phyloP scores from a whole-genome alignment of 2,113 vertebrate species.

The Malaclemys terrapin region DNA sequence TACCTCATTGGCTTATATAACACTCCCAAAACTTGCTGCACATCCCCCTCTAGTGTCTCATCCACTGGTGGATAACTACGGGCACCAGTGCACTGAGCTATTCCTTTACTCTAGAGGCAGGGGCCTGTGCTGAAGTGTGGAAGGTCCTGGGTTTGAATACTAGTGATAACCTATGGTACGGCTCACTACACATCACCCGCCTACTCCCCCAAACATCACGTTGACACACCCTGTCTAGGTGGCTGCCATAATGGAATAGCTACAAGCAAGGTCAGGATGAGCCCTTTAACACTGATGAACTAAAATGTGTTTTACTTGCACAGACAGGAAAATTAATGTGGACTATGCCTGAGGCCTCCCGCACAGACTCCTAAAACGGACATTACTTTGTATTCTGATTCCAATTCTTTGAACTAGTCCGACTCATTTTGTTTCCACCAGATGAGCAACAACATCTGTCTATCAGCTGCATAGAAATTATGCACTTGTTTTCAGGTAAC shows the following conservation, averaged over 20 bases:
- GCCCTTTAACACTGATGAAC: constrained; percentile 15
- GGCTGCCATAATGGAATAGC: not conserved
- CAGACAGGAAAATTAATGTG: constrained; percentile 36
- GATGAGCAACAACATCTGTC: constrained; percentile 17
- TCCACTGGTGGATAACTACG: not conserved
- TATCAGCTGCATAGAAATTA: constrained; percentile 23
- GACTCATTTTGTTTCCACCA: constrained; percentile 27
- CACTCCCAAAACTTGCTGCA: not conserved
- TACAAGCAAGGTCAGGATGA: not conserved
- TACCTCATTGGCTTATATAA: not conserved
- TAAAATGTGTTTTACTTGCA: constrained; percentile 13
- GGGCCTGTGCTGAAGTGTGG: not conserved
- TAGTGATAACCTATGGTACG: not conserved
- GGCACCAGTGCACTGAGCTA: not conserved
- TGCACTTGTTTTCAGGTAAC: constrained; percentile 11
- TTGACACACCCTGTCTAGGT: not conserved
- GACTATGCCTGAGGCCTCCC: not conserved
- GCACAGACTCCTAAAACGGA: not conserved
- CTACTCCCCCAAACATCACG: not conserved
- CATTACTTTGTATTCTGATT: not conserved
- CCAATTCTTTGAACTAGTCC: not conserved
- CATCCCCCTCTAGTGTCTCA: not conserved
- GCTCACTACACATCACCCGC: not conserved
- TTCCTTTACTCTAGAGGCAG: not conserved
- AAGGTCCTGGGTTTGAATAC: not conserved